Conservation (phyloP, 2,113 vertebrate species). For the Prietella phreatophila region DNA sequence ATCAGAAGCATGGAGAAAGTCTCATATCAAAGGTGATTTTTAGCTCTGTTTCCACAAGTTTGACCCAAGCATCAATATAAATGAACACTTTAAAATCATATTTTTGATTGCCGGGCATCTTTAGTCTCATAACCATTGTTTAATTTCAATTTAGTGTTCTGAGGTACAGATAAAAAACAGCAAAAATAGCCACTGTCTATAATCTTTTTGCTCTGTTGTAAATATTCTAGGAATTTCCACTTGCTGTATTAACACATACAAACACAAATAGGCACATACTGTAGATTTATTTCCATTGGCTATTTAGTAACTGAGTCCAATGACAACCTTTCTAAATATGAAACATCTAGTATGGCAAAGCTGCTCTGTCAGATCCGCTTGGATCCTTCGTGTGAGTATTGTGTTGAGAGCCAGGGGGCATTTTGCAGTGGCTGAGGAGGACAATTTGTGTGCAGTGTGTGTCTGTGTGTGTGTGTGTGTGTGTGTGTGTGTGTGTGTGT, state of each 20-base stretch:
- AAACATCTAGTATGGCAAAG: slow-evolving; percentile 39
- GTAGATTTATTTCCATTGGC: slow-evolving; percentile 17
- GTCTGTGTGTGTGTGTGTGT: slow-evolving; percentile 35
- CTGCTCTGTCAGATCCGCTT: slow-evolving; percentile 48
- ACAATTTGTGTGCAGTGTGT: slow-evolving; percentile 46
- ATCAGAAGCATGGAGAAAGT: background rate
- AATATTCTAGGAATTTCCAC: slow-evolving; percentile 6
- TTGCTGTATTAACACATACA: slow-evolving; percentile 10
- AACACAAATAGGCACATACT: slow-evolving; percentile 33
- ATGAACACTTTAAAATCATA: background rate
- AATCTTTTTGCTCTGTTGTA: background rate
- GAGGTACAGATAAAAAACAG: background rate
- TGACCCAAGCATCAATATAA: background rate
- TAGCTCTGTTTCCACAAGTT: background rate
- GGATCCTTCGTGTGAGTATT: slow-evolving; percentile 46
- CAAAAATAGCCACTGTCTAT: background rate
- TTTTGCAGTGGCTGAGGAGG: slow-evolving; percentile 44
- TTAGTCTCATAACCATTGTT: background rate
- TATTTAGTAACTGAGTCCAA: slow-evolving; percentile 30
- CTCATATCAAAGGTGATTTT: background rate
- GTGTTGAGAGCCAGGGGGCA: slow-evolving; percentile 43
- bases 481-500: slow-evolving; percentile 36
- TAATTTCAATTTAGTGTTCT: slow-evolving; percentile 6
- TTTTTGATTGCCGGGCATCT: background rate
- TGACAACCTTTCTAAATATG: slow-evolving; percentile 38